Conservation (phyloP, 2,113 vertebrate species). For the Eretmochelys imbricata region DNA sequence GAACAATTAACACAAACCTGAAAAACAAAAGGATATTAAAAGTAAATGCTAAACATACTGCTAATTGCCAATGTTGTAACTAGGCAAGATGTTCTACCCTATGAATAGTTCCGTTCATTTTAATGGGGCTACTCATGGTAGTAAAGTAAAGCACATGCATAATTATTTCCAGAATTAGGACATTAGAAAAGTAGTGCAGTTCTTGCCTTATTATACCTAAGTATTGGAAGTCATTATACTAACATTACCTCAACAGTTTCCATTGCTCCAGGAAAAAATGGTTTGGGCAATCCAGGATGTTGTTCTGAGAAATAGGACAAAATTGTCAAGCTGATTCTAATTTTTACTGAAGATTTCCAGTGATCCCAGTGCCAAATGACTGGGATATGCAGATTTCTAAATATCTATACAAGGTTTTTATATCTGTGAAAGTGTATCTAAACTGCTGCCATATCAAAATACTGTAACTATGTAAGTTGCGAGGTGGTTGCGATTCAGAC, state of each 20-base stretch:
- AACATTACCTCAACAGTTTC: background rate
- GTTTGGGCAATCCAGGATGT: background rate
- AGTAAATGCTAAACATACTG: background rate
- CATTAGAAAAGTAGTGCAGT: background rate
- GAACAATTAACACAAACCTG: background rate
- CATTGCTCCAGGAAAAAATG: background rate
- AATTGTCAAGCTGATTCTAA: background rate
- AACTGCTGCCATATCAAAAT: background rate
- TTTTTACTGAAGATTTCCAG: background rate
- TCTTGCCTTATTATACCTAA: background rate
- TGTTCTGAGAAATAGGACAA: background rate
- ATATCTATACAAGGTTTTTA: background rate
- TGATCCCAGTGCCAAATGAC: background rate
- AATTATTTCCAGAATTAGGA: background rate
- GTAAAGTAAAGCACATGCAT: background rate
- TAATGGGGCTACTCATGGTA: background rate
- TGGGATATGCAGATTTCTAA: background rate
- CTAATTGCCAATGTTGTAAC: background rate
- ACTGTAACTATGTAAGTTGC: background rate
- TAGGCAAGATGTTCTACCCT: background rate
- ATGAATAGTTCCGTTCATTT: background rate
- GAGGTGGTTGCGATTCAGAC: background rate
- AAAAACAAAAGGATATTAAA: background rate
- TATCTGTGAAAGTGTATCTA: background rate
- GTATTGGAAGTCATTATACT: background rate